These are phyloP conservation scores for Speoplatyrhinus poulsoni DNA, from an alignment of 2,113 vertebrate species.

Conservation along the genomic window DNA sequence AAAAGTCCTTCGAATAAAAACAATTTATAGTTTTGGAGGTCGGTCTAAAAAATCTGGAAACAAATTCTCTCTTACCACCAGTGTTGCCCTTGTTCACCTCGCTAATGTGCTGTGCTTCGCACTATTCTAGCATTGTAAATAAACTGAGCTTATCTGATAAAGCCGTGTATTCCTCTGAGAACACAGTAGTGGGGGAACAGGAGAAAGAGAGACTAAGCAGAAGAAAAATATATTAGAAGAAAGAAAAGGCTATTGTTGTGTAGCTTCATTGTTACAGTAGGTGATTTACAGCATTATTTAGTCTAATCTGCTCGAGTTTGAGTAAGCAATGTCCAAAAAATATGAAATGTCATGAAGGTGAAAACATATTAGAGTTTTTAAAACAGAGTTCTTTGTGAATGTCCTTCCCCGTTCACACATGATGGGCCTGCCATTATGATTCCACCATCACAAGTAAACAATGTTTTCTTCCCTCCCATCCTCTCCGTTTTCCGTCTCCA, in stretches of 20 bases:
- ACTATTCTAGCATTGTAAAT: slow-evolving; percentile 25
- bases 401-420: slow-evolving; percentile 6
- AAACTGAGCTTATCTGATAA: slow-evolving; percentile 43
- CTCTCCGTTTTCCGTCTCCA: slow-evolving; percentile 71
- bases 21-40: slow-evolving; percentile 17
- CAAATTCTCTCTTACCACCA: slow-evolving; percentile 1
- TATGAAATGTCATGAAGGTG: no score
- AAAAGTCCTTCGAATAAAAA: slow-evolving; percentile 15
- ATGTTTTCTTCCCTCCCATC: slow-evolving; percentile 84
- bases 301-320: slow-evolving; percentile 7
- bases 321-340: not conserved
- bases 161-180: slow-evolving; percentile 25
- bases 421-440: slow-evolving; percentile 8
- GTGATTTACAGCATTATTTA: slow-evolving; percentile 12
- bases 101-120: slow-evolving; percentile 26
- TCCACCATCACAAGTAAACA: slow-evolving; percentile 86
- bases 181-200: slow-evolving; percentile 5
- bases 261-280: slow-evolving; percentile 51
- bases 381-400: not conserved
- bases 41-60: slow-evolving; percentile 6
- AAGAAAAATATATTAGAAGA: not conserved
- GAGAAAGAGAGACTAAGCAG: slow-evolving; percentile 16
- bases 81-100: slow-evolving; percentile 41
- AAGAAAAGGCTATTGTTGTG: slow-evolving; percentile 17
- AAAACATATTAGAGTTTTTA: no score